Percentiles rank a stretch among this genome's conserved stretches.
These are phyloP conservation scores for Dreissena rostriformis DNA, from an alignment of 1,140 invertebrate genomes.

Conservation along the genomic window DNA sequence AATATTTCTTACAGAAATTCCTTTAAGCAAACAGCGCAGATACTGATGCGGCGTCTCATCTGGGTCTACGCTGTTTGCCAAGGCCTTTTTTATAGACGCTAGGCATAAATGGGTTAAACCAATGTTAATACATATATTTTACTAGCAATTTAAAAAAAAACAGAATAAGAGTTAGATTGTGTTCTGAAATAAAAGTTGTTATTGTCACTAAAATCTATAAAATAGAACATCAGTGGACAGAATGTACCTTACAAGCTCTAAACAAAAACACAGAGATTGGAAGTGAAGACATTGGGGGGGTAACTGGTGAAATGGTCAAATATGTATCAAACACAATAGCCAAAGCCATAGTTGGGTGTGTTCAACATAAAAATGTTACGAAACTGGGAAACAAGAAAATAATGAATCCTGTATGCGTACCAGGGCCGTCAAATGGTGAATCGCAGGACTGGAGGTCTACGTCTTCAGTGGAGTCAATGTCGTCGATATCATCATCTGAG, in stretches of 20 bases:
- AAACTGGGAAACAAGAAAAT: neutral
- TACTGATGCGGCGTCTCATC: too few species aligned
- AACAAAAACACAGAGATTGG: neutral
- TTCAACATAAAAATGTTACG: too few species aligned
- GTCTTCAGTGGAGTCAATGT: conserved; percentile 81
- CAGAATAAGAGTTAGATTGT: too few species aligned
- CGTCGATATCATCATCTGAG: conserved; percentile 90
- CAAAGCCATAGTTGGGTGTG: neutral
- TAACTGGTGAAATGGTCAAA: neutral
- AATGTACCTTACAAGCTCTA: neutral
- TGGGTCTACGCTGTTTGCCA: too few species aligned
- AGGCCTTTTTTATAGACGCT: too few species aligned
- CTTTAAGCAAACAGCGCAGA: too few species aligned
- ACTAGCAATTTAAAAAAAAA: too few species aligned
- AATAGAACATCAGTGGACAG: neutral
- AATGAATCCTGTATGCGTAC: neutral
- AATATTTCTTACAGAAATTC: too few species aligned
- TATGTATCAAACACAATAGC: neutral
- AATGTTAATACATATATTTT: too few species aligned
- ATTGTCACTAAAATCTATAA: too few species aligned
- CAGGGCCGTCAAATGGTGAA: conserved; percentile 23
- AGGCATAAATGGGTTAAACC: too few species aligned
- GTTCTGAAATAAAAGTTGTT: too few species aligned
- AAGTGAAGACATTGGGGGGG: neutral
- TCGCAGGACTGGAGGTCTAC: conserved; percentile 45